Evolutionary conservation across 2,797 vertebrate species (phyloP).

Genomic region (Hydrophis major): DNA sequence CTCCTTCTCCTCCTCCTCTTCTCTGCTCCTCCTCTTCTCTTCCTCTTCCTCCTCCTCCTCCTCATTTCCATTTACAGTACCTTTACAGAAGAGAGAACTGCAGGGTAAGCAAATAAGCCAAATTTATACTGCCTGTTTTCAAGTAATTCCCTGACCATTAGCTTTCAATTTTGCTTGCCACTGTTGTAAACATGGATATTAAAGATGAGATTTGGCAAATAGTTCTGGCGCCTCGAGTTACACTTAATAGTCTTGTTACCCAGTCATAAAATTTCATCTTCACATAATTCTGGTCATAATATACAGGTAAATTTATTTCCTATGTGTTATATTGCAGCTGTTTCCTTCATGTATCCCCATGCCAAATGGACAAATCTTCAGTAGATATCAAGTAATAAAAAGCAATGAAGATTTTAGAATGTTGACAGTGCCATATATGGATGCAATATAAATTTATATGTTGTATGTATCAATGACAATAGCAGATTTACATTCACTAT

Average conservation of each 20-base stretch:
- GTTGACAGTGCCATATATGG: not conserved
- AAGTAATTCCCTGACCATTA: not conserved
- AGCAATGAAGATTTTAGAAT: not conserved
- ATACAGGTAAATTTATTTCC: not conserved
- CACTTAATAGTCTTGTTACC: not conserved
- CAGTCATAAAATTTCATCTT: not conserved
- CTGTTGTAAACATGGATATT: not conserved
- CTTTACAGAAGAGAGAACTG: not conserved
- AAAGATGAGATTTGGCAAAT: not conserved
- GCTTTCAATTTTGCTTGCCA: not conserved
- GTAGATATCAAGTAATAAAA: not conserved
- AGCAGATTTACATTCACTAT: not conserved
- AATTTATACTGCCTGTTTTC: not conserved
- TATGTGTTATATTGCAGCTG: not conserved
- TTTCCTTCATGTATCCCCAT: not conserved
- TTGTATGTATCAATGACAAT: not conserved
- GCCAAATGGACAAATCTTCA: not conserved
- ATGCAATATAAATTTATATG: not conserved
- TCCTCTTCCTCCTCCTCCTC: no score
- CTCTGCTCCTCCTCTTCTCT: fast-evolving
- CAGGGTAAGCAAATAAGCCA: not conserved
- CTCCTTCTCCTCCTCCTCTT: no score
- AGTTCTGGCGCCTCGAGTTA: not conserved
- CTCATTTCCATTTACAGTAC: not conserved
- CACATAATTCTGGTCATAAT: not conserved